These are phyloP conservation scores for Paramormyrops kingsleyae DNA, from an alignment of 2,113 vertebrate genomes.

Conservation along the genomic window DNA sequence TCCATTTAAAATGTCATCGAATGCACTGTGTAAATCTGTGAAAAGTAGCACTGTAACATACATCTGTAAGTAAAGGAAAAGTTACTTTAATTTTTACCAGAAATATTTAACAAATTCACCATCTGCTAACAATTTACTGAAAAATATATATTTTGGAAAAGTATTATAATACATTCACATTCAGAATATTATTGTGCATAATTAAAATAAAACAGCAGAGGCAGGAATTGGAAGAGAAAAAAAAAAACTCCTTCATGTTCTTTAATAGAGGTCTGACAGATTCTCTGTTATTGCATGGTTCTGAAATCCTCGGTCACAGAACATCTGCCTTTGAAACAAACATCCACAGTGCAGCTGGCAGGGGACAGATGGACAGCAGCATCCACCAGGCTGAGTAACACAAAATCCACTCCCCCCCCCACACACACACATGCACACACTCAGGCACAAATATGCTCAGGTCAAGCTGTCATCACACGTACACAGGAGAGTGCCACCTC, in stretches of 20 bases:
- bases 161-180: conserved; percentile 16
- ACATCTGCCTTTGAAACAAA: neutral
- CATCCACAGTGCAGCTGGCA: neutral
- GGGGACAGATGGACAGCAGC: conserved; percentile 8
- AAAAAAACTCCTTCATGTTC: conserved; percentile 25
- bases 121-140: neutral
- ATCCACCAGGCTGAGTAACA: neutral
- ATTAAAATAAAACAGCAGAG: conserved; percentile 8
- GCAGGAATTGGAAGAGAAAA: conserved; percentile 25
- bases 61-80: neutral
- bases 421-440: neutral
- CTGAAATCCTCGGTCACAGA: neutral
- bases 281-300: conserved; percentile 9
- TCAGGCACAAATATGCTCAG: neutral
- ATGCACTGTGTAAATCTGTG: neutral
- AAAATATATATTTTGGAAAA: neutral
- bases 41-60: neutral
- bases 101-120: neutral
- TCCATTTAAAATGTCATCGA: neutral
- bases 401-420: neutral
- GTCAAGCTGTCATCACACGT: neutral
- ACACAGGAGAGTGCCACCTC: neutral
- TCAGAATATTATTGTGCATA: conserved; percentile 10
- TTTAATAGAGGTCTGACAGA: neutral
- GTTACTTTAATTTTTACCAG: neutral